Conservation (phyloP, 1,140 invertebrate species). For the Delia radicum region DNA sequence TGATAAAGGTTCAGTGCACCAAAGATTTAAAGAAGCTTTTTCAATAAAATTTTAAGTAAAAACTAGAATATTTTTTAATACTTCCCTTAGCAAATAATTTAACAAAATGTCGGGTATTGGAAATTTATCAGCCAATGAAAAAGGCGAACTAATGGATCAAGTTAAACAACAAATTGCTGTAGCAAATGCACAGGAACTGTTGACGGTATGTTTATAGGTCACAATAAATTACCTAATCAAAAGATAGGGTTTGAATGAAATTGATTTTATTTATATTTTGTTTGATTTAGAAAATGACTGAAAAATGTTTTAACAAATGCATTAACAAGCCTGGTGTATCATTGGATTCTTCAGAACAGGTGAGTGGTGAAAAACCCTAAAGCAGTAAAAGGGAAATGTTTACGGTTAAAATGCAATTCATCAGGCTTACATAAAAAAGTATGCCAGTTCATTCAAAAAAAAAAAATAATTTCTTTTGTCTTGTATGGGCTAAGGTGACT, state of each 20-base stretch:
- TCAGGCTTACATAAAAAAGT: too few species aligned
- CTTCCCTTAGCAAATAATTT: neutral
- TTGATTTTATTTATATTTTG: neutral
- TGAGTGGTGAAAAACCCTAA: conserved; percentile 53
- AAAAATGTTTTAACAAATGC: conserved; percentile 97
- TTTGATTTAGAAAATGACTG: conserved; percentile 87
- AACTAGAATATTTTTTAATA: neutral
- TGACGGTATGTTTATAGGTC: conserved; percentile 65
- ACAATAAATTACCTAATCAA: conserved; percentile 9
- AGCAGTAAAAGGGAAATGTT: too few species aligned
- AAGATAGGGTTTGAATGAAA: neutral
- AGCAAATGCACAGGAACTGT: conserved; percentile 90
- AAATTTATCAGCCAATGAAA: conserved; percentile 59
- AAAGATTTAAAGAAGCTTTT: neutral
- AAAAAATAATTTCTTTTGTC: too few species aligned
- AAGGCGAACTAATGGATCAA: conserved; percentile 91
- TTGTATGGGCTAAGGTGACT: too few species aligned
- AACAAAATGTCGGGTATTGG: conserved; percentile 31
- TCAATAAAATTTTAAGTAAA: neutral
- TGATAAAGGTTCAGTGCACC: neutral
- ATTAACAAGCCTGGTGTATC: conserved; percentile 87
- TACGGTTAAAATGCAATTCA: too few species aligned
- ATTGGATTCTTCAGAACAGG: conserved; percentile 88
- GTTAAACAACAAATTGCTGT: conserved; percentile 95
- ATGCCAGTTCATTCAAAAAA: too few species aligned